Evolutionary conservation across 2,888 invertebrate species (phyloP).

Genomic region (Trissolcus japonicus): DNA sequence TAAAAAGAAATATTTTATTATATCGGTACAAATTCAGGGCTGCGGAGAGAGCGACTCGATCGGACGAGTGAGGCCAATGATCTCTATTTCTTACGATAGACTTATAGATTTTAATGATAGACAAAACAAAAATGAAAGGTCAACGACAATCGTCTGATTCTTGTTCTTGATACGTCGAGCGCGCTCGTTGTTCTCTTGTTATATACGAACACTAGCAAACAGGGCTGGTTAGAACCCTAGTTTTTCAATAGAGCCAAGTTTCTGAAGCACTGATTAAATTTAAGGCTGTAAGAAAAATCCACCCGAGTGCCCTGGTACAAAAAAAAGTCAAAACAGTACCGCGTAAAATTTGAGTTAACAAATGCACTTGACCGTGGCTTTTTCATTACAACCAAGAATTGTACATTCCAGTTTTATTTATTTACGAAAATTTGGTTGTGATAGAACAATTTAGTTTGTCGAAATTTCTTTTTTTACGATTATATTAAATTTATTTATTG

Average conservation of each 20-base stretch:
- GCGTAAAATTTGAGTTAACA: background rate
- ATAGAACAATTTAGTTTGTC: slow-evolving; percentile 24
- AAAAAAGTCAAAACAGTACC: background rate
- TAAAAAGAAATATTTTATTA: slow-evolving; percentile 51
- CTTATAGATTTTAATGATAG: slow-evolving; percentile 29
- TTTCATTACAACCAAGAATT: slow-evolving; percentile 4
- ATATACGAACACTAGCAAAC: slow-evolving; percentile 37
- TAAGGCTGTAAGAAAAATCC: too few relatives aligned
- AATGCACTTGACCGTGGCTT: too few relatives aligned
- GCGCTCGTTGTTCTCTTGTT: slow-evolving; percentile 36
- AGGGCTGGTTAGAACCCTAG: slow-evolving; percentile 45
- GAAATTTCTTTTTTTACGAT: slow-evolving; percentile 25
- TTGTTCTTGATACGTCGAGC: slow-evolving; percentile 28
- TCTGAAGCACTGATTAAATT: slow-evolving; percentile 28
- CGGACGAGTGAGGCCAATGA: slow-evolving; percentile 46
- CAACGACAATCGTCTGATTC: slow-evolving; percentile 41
- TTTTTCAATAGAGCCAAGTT: slow-evolving; percentile 31
- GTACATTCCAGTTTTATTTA: slow-evolving; percentile 34
- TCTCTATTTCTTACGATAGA: slow-evolving; percentile 53
- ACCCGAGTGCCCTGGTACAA: background rate
- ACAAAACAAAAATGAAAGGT: slow-evolving; percentile 29
- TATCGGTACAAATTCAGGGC: slow-evolving; percentile 40
- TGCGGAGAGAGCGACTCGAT: slow-evolving; percentile 54
- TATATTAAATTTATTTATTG: slow-evolving; percentile 64
- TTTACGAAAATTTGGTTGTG: slow-evolving; percentile 18